Evolutionary conservation across 2,797 vertebrate genomes (phyloP).

Genomic region (Simalia tracyae): DNA sequence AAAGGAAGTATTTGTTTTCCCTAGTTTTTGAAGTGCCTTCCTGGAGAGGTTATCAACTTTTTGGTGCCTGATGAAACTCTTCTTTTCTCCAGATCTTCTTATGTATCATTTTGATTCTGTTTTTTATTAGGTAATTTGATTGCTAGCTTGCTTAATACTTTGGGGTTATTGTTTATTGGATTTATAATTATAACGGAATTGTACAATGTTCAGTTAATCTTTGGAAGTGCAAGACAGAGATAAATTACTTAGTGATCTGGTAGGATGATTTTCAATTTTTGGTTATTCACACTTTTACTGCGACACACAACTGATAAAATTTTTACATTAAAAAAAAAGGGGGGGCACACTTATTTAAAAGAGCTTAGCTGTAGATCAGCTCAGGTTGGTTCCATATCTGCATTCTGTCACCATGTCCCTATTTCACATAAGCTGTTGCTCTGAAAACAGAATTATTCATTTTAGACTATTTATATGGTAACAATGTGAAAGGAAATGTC

Average conservation of each 20-base stretch:
- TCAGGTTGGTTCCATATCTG: conserved; percentile 1
- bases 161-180: not conserved
- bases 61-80: not conserved
- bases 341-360: not conserved
- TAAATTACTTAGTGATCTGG: not conserved
- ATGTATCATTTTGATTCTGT: not conserved
- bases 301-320: conserved; percentile 13
- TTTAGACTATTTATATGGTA: conserved; percentile 35
- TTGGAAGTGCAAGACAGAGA: not conserved
- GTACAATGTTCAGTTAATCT: too few species aligned
- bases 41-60: not conserved
- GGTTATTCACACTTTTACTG: not conserved
- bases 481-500: conserved; percentile 25
- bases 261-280: not conserved
- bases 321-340: conserved; percentile 13
- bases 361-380: conserved; percentile 11
- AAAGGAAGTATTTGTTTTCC: conserved; percentile 25
- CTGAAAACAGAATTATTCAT: conserved; percentile 31
- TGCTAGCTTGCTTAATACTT: not conserved
- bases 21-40: not conserved
- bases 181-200: not conserved
- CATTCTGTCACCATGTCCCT: not conserved
- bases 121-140: not conserved
- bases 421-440: not conserved
- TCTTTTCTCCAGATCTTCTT: too few species aligned